These are phyloP conservation scores for Strix aluco DNA, from an alignment of 2,113 vertebrate genomes.

Conservation along the genomic window DNA sequence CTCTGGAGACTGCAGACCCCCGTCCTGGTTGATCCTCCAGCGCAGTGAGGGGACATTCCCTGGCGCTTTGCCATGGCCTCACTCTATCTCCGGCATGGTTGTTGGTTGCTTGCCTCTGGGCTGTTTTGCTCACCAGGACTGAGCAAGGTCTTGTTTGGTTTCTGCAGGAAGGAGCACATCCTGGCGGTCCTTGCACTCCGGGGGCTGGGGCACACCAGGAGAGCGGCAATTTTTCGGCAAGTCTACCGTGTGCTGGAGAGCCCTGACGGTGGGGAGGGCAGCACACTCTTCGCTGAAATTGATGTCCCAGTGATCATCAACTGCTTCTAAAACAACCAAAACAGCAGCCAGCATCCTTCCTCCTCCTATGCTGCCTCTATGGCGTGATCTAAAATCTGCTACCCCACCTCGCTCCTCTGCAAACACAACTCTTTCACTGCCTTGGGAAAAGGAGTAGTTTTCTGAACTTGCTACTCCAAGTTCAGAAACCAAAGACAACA, in stretches of 20 bases:
- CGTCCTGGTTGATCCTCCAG: neutral
- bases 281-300: constrained; percentile 39
- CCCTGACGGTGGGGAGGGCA: accelerated
- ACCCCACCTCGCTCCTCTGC: neutral
- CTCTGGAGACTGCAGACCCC: neutral
- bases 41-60: accelerated
- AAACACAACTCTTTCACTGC: neutral
- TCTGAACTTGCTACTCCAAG: neutral
- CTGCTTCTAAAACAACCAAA: constrained; percentile 29
- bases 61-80: neutral
- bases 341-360: neutral
- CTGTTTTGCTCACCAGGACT: neutral
- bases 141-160: neutral
- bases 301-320: neutral
- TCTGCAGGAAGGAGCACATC: constrained; percentile 58
- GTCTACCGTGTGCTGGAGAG: accelerated
- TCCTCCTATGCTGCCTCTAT: neutral
- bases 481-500: neutral
- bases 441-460: neutral
- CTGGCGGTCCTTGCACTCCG: neutral
- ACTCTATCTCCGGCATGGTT: neutral
- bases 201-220: neutral
- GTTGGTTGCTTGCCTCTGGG: neutral
- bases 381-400: neutral
- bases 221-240: neutral